Evolutionary conservation across 2,797 vertebrate genomes (phyloP).

Genomic region (Bradypus variegatus): DNA sequence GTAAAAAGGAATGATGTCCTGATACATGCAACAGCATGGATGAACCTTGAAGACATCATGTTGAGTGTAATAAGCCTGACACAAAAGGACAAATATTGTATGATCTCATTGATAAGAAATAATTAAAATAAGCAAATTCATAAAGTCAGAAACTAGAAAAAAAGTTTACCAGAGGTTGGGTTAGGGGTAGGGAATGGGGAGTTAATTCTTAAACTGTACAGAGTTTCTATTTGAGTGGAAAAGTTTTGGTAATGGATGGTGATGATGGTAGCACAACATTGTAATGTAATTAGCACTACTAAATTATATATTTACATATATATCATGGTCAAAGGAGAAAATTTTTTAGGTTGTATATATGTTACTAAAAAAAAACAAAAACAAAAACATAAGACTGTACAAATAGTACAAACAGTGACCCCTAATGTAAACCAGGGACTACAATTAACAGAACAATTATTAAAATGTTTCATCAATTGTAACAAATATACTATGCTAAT

Average conservation of each 20-base stretch:
- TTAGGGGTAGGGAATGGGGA: background rate
- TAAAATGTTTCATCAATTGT: no score
- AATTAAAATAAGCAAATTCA: background rate
- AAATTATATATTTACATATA: background rate
- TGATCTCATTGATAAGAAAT: background rate
- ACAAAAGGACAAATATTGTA: background rate
- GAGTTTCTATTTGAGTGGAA: background rate
- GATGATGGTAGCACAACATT: background rate
- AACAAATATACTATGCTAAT: no score
- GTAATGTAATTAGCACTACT: background rate
- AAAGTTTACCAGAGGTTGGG: background rate
- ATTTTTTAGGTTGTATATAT: background rate
- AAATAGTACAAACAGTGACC: no score
- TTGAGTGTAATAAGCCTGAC: background rate
- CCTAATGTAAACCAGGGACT: no score
- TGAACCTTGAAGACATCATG: background rate
- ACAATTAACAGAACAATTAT: no score
- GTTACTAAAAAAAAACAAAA: no score
- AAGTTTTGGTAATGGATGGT: background rate
- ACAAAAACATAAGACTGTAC: no score
- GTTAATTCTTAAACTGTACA: background rate
- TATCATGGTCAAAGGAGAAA: background rate
- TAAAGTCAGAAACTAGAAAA: background rate
- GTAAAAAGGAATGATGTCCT: background rate
- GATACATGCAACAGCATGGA: background rate